These are phyloP conservation scores for Phallusia fumigata DNA, from an alignment of 23 tunicate species.

Conservation along the genomic window DNA sequence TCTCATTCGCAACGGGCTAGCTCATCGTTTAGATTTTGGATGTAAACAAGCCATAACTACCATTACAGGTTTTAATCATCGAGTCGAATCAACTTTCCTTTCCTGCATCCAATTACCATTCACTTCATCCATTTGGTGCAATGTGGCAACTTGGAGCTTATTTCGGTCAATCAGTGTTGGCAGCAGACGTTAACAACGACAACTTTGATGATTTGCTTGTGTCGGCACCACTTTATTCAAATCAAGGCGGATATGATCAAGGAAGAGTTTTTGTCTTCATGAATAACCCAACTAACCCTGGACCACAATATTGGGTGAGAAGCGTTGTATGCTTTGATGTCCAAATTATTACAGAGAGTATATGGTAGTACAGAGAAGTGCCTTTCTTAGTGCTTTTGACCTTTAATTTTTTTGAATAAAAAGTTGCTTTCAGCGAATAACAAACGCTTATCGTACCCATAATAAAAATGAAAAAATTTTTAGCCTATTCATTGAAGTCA, in stretches of 20 bases:
- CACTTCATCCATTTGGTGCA: not conserved
- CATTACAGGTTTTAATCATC: not conserved
- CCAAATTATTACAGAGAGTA: too few species aligned
- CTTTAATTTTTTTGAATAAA: too few species aligned
- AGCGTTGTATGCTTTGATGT: too few species aligned
- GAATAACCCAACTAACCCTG: not conserved
- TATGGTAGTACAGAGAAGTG: too few species aligned
- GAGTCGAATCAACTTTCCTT: not conserved
- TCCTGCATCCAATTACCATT: not conserved
- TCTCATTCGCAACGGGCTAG: too few species aligned
- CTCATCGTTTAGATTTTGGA: not conserved
- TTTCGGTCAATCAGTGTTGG: conserved; percentile 33
- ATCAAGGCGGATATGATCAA: conserved; percentile 36
- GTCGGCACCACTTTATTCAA: conserved; percentile 36
- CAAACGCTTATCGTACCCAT: too few species aligned
- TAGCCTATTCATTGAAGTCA: too few species aligned
- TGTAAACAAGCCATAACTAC: not conserved
- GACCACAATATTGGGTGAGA: not conserved
- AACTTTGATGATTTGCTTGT: conserved; percentile 42
- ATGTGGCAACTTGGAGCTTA: conserved; percentile 44
- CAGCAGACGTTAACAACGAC: conserved; percentile 28
- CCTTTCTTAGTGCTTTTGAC: too few species aligned
- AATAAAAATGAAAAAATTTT: too few species aligned
- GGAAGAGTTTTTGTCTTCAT: conserved; percentile 23
- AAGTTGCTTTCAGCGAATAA: too few species aligned